Conservation (phyloP, 1,140 invertebrate genomes). For the Euwallacea similis region DNA sequence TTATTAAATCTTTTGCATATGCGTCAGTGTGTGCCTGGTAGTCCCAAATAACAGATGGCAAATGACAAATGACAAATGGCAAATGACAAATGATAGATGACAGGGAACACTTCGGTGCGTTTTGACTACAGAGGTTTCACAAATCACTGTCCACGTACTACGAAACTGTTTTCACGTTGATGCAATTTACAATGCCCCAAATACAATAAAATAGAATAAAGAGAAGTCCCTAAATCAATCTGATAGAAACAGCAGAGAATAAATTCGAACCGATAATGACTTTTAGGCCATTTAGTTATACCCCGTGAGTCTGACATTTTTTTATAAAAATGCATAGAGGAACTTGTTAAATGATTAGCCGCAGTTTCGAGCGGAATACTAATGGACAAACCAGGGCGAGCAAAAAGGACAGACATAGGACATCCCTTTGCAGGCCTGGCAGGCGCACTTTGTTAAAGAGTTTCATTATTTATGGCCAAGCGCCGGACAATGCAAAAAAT, state of each 20-base stretch:
- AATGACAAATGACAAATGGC: too few relatives aligned
- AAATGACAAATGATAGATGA: too few relatives aligned
- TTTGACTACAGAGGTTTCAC: too few relatives aligned
- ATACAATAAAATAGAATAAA: too few relatives aligned
- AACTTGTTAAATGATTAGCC: constrained; percentile 45
- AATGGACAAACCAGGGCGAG: constrained; percentile 32
- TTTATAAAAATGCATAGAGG: constrained; percentile 40
- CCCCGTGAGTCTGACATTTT: constrained; percentile 42
- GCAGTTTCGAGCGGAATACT: constrained; percentile 40
- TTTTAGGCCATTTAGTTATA: constrained; percentile 42
- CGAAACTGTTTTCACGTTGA: too few relatives aligned
- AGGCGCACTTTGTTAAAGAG: constrained; percentile 49
- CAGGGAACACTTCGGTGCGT: too few relatives aligned
- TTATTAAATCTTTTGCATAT: too few relatives aligned
- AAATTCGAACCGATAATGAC: constrained; percentile 28
- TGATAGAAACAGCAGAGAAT: neutral
- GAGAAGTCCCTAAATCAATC: neutral
- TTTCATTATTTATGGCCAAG: constrained; percentile 49
- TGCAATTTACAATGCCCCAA: too few relatives aligned
- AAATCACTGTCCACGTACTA: too few relatives aligned
- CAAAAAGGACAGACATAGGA: constrained; percentile 35
- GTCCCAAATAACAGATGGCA: too few relatives aligned
- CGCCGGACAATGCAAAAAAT: constrained; percentile 50
- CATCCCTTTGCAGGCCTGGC: constrained; percentile 41
- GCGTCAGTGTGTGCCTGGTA: too few relatives aligned